A percentile compares a stretch with the other conserved stretches of the same genome.
Evolutionary conservation across 2,113 vertebrate genomes (phyloP).

Genomic region (Nicator chloris): DNA sequence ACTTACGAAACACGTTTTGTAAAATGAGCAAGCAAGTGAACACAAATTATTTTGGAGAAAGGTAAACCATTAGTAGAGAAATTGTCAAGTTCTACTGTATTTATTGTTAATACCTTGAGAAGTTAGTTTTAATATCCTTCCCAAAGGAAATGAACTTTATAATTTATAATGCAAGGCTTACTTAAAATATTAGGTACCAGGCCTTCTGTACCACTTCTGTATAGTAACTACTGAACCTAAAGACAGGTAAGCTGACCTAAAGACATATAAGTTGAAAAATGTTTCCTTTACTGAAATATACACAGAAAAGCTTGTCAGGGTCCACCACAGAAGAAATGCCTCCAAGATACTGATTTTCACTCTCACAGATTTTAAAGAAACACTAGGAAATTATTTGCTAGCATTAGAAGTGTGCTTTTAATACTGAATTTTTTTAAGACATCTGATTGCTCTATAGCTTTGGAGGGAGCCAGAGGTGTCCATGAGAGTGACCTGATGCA

Average conservation of each 20-base stretch:
- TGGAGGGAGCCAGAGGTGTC: not conserved
- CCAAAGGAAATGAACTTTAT: not conserved
- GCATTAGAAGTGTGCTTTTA: not conserved
- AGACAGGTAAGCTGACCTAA: not conserved
- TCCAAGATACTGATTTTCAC: not conserved
- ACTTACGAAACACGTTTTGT: not conserved
- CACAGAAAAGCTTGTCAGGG: not conserved
- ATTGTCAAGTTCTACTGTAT: not conserved
- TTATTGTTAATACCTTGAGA: not conserved
- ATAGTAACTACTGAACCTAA: not conserved
- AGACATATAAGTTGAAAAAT: not conserved
- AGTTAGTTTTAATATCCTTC: not conserved
- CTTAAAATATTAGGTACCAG: not conserved
- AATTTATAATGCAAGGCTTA: not conserved
- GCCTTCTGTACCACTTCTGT: not conserved
- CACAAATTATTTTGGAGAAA: not conserved
- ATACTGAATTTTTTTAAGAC: not conserved
- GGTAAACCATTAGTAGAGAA: not conserved
- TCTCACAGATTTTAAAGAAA: not conserved
- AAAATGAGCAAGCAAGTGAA: not conserved
- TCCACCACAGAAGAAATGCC: not conserved
- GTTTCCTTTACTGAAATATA: not conserved
- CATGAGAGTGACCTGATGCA: not conserved
- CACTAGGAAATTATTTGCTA: not conserved
- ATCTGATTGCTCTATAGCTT: not conserved